These are phyloP conservation scores for Oreochromis aureus DNA, from an alignment of 2,113 vertebrate species.

Conservation along the genomic window DNA sequence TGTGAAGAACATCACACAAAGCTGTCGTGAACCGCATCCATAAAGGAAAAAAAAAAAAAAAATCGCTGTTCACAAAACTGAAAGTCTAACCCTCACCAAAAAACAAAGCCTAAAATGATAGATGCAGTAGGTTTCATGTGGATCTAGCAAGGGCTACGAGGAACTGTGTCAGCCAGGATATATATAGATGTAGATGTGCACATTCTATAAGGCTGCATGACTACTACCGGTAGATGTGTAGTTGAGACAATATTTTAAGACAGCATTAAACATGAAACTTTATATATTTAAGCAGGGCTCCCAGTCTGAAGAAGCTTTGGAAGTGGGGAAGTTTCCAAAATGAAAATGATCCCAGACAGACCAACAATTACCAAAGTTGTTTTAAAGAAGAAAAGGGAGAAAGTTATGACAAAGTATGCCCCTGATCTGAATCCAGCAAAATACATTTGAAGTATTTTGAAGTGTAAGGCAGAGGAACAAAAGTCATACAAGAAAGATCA, in stretches of 20 bases:
- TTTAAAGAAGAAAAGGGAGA: background rate
- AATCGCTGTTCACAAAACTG: background rate
- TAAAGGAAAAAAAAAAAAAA: rapidly evolving
- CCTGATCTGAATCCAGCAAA: background rate
- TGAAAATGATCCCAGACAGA: background rate
- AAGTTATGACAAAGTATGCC: background rate
- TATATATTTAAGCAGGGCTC: background rate
- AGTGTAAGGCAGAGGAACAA: background rate
- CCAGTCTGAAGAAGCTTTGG: background rate
- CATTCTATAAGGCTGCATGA: background rate
- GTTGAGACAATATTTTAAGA: background rate
- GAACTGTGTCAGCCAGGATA: background rate
- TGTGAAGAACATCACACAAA: background rate
- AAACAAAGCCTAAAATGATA: background rate
- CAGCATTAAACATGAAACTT: background rate
- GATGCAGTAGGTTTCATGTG: background rate
- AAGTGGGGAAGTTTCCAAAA: background rate
- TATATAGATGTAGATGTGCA: background rate
- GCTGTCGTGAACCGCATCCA: background rate
- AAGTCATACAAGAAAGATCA: background rate
- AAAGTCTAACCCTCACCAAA: background rate
- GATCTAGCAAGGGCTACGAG: background rate
- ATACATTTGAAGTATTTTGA: background rate
- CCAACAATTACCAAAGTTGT: background rate
- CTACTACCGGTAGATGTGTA: background rate